Evolutionary conservation across 2,113 vertebrate genomes (phyloP), one percentile per base, ranked within the genome.

Genomic region (Heliornis fulica): DNA sequence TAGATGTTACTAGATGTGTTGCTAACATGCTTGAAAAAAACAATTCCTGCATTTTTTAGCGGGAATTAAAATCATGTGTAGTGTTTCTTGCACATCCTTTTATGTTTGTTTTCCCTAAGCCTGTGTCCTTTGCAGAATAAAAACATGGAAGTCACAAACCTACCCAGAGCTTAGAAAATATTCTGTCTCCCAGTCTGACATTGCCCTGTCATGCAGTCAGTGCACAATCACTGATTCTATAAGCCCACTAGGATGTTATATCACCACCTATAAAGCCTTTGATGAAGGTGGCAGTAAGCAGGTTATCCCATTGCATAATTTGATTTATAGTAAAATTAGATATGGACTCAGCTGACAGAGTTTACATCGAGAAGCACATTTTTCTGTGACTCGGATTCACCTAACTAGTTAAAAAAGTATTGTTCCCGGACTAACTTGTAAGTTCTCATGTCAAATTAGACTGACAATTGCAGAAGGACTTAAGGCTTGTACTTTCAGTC

Each of bases 251-350:
- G 66, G 45, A 51, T 89, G 84, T 96, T 95, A 76, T 79, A 69
- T 91, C 78, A 91, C 40, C 45, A 87, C 65, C 79, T 90, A 29
- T 72, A 91, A 85, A 90, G 63, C 41, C 53, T 83, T 21, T 43
- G 57, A 40, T 36, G 53, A 83, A 90, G 78, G 61, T 90, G 61
- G 78, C 53, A 80, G 63, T 83, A 80, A 80, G 61, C 48, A 82
- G 63, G 85, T 86, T 85, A 94, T 90, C 40, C 70, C 61, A 23
- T 75, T 95, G 51, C 70, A 40, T 91, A 94, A 89, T 75, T 91
- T 91, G 11, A 43, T 71, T 82, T 63, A 40, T 15, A 84, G n/a
- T 64, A 88, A 72, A 76, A 90, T 85, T 80, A 76, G 56, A 59
- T 4, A 15, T 28, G 29, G n/a, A 68, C 43, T 91, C 57, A 61